These are phyloP conservation scores for Tor tambroides DNA, from an alignment of 2,113 vertebrate genomes.

Conservation along the genomic window DNA sequence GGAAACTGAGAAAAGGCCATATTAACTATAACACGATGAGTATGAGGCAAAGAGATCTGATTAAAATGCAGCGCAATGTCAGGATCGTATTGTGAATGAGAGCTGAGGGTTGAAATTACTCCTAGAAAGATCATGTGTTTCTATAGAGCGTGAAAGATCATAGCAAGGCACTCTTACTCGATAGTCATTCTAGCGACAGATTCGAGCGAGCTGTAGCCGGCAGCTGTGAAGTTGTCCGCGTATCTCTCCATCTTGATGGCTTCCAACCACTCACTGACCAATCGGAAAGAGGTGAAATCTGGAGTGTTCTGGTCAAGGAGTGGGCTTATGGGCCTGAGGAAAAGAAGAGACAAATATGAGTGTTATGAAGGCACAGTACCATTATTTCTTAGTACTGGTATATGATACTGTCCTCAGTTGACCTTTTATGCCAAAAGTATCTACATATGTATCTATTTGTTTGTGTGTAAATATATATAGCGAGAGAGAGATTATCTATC, in stretches of 20 bases:
- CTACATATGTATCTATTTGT: too few species aligned
- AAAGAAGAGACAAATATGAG: slow-evolving; percentile 66
- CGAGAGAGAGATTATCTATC: too few species aligned
- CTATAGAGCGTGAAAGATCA: slow-evolving; percentile 11
- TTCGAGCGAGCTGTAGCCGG: slow-evolving; percentile 96
- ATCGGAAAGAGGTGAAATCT: slow-evolving; percentile 95
- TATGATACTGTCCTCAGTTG: not conserved
- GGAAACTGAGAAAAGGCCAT: slow-evolving; percentile 34
- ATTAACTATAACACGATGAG: slow-evolving; percentile 46
- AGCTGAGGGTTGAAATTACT: slow-evolving; percentile 25
- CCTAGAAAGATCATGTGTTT: slow-evolving; percentile 2
- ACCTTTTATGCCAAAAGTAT: too few species aligned
- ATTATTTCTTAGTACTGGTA: not conserved
- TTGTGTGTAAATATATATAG: too few species aligned
- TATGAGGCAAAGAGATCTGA: slow-evolving; percentile 38
- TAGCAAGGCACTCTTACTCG: slow-evolving; percentile 83
- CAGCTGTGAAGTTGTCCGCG: slow-evolving; percentile 97
- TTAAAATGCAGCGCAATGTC: slow-evolving; percentile 33
- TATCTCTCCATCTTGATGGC: slow-evolving; percentile 99
- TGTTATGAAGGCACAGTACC: not conserved
- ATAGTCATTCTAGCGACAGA: slow-evolving; percentile 98
- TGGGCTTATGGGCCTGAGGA: slow-evolving; percentile 91
- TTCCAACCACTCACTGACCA: slow-evolving; percentile 98
- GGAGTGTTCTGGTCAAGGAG: slow-evolving; percentile 97
- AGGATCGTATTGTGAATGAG: slow-evolving; percentile 18